These are phyloP conservation scores for Ischnus inquisitorius DNA, from an alignment of 2,888 invertebrate species.

Conservation along the genomic window DNA sequence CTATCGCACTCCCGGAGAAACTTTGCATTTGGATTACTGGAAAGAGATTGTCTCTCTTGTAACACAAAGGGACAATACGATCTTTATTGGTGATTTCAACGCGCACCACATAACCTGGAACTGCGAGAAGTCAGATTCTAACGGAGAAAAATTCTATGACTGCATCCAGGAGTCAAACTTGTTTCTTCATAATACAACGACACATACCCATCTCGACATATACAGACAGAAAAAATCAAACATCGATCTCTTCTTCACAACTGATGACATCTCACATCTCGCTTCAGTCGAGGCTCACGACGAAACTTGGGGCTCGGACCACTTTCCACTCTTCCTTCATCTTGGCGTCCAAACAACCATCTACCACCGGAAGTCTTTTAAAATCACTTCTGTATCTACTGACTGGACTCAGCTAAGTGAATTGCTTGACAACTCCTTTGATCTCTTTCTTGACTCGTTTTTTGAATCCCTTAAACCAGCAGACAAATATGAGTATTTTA, in stretches of 20 bases:
- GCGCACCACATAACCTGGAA: conserved; percentile 33
- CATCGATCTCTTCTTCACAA: conserved; percentile 50
- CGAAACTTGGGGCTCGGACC: conserved; percentile 63
- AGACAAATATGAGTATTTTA: conserved; percentile 51
- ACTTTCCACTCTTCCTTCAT: conserved; percentile 48
- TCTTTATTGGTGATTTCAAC: conserved; percentile 32
- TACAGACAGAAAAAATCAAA: conserved; percentile 55
- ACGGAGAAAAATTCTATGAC: conserved; percentile 38
- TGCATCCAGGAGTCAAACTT: conserved; percentile 36
- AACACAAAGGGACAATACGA: background rate
- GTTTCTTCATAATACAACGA: conserved; percentile 36
- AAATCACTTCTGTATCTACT: conserved; percentile 53
- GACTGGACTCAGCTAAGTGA: conserved; percentile 51
- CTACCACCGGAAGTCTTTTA: conserved; percentile 55
- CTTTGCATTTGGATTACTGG: conserved; percentile 26
- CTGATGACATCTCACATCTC: conserved; percentile 35
- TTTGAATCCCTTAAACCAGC: conserved; percentile 33
- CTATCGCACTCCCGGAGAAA: conserved; percentile 40
- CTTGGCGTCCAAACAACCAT: conserved; percentile 29
- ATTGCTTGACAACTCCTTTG: conserved; percentile 26
- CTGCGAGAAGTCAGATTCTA: conserved; percentile 26
- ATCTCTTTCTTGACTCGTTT: conserved; percentile 15
- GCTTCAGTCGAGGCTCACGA: conserved; percentile 19
- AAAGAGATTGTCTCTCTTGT: conserved; percentile 18
- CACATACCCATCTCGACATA: conserved; percentile 38